Evolutionary conservation across 2,113 vertebrate genomes (phyloP).

Genomic region (Erpornis zantholeuca): DNA sequence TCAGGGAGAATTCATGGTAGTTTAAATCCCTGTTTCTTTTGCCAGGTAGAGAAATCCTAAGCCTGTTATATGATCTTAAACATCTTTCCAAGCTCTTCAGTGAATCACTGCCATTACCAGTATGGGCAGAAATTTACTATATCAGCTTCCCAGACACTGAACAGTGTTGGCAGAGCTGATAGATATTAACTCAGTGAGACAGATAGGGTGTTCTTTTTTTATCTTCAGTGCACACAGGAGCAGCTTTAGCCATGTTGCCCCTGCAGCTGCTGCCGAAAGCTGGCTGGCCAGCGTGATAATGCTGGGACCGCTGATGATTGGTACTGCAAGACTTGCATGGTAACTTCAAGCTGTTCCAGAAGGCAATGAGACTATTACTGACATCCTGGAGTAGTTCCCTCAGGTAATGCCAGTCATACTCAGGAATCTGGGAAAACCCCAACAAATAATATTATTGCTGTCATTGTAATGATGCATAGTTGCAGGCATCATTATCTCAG

Average conservation of each 20-base stretch:
- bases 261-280: not conserved
- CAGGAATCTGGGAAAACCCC: not conserved
- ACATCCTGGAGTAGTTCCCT: not conserved
- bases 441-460: not conserved
- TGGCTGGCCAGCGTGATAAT: not conserved
- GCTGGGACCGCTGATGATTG: not conserved
- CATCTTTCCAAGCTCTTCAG: slow-evolving; percentile 47
- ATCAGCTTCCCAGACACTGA: slow-evolving; percentile 74
- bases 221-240: slow-evolving; percentile 53
- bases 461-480: not conserved
- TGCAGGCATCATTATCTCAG: not conserved
- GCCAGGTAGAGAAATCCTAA: slow-evolving; percentile 54
- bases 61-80: slow-evolving; percentile 50
- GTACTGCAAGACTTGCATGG: not conserved
- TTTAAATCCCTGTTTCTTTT: slow-evolving; percentile 42
- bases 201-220: slow-evolving; percentile 55
- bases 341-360: not conserved
- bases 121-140: slow-evolving; percentile 66
- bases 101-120: slow-evolving; percentile 67
- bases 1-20: slow-evolving; percentile 8
- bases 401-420: not conserved
- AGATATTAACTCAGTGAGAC: slow-evolving; percentile 63
- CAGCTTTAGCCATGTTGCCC: slow-evolving; percentile 16
- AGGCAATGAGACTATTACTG: not conserved
- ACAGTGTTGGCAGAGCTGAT: slow-evolving; percentile 57